Conservation (phyloP, 2,797 vertebrate species). For the Kryptopterus vitreolus region DNA sequence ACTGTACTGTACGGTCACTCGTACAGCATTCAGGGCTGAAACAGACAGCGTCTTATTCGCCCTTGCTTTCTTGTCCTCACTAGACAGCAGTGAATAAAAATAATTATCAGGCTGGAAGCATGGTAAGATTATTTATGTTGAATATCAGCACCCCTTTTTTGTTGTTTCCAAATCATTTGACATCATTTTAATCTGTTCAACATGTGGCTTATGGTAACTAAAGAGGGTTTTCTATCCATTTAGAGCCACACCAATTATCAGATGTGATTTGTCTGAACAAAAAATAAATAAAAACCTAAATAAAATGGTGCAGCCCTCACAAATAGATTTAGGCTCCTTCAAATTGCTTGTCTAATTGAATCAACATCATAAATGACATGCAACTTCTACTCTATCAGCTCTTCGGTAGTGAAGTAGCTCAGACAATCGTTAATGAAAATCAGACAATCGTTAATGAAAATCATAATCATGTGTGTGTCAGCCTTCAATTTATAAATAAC, state of each 20-base stretch:
- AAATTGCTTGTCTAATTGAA: slow-evolving; percentile 84
- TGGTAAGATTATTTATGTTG: background rate
- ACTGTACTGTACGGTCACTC: background rate
- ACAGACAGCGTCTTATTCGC: slow-evolving; percentile 85
- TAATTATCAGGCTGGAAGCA: background rate
- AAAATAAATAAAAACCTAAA: background rate
- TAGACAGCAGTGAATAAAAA: slow-evolving; percentile 54
- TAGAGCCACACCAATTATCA: background rate
- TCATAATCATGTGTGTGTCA: slow-evolving; percentile 89
- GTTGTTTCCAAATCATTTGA: background rate
- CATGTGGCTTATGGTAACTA: background rate
- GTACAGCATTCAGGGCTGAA: slow-evolving; percentile 66
- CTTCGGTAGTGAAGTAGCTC: slow-evolving; percentile 89
- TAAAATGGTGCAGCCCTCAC: no score
- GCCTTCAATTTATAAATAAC: slow-evolving; percentile 82
- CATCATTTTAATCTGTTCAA: background rate
- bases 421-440: slow-evolving; percentile 86
- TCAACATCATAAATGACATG: slow-evolving; percentile 84
- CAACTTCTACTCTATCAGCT: slow-evolving; percentile 85
- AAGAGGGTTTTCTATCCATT: background rate
- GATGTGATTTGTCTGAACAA: background rate
- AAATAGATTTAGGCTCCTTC: slow-evolving; percentile 65
- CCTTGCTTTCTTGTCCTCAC: slow-evolving; percentile 86
- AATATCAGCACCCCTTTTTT: background rate
- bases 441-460: slow-evolving; percentile 93